phyloP scores from a whole-genome alignment of 2,888 invertebrate species.

The Octodonta nipae region DNA sequence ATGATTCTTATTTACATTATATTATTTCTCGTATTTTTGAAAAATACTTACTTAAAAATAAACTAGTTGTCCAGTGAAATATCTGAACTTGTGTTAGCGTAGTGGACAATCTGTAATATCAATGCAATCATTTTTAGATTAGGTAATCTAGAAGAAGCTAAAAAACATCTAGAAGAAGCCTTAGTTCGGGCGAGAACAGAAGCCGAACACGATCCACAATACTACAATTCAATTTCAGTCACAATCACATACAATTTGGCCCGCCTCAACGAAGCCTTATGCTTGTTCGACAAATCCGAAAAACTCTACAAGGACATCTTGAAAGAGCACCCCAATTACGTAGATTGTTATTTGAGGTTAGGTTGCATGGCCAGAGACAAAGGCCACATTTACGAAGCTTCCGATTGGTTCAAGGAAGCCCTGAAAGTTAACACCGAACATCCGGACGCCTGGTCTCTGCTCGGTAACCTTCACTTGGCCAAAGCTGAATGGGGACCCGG shows the following conservation, averaged over 20 bases:
- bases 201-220: constrained; percentile 74
- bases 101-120: background rate
- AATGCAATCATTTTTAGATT: constrained; percentile 40
- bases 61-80: too few relatives aligned
- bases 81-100: too few relatives aligned
- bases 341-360: constrained; percentile 78
- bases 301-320: constrained; percentile 92
- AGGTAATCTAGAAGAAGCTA: constrained; percentile 74
- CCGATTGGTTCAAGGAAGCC: constrained; percentile 98
- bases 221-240: constrained; percentile 91
- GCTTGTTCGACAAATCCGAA: constrained; percentile 86
- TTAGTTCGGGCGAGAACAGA: constrained; percentile 71
- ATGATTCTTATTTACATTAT: too few relatives aligned
- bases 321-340: constrained; percentile 94
- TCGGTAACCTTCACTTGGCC: constrained; percentile 93
- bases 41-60: too few relatives aligned
- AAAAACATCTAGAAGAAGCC: constrained; percentile 72
- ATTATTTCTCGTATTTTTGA: too few relatives aligned
- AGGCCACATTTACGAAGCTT: constrained; percentile 98
- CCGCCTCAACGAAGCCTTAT: constrained; percentile 81
- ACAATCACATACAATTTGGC: constrained; percentile 95
- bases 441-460: constrained; percentile 93
- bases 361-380: constrained; percentile 98
- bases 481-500: constrained; percentile 97
- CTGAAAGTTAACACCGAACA: constrained; percentile 89